phyloP scores from a whole-genome alignment of 1,140 invertebrate genomes.

The Lepidurus arcticus region DNA sequence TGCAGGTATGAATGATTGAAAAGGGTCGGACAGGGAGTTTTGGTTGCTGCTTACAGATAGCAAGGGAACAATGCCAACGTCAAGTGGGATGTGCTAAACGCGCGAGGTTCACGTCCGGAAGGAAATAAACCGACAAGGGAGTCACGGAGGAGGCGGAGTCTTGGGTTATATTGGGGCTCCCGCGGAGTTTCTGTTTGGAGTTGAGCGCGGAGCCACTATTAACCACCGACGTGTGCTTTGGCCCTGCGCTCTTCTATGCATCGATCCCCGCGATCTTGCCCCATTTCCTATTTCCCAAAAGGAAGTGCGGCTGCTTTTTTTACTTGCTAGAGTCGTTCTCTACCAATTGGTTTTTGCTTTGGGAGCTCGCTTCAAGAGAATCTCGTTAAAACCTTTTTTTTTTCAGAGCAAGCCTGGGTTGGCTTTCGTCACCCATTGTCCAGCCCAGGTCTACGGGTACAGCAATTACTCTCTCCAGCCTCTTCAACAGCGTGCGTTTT shows the following conservation, averaged over 20 bases:
- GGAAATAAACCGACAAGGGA: slow-evolving; percentile 17
- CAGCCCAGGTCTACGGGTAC: no score
- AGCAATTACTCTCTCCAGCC: no score
- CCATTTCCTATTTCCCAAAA: neutral
- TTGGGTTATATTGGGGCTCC: slow-evolving; percentile 1
- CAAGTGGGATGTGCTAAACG: slow-evolving; percentile 21
- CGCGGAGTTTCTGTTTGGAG: neutral
- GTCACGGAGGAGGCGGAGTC: neutral
- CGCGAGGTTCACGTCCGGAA: slow-evolving; percentile 16
- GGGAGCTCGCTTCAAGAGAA: neutral
- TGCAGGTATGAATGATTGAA: slow-evolving; percentile 11
- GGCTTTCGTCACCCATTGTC: no score
- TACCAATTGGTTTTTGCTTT: neutral
- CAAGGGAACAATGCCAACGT: neutral
- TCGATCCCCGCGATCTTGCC: slow-evolving; percentile 5
- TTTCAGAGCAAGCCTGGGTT: no score
- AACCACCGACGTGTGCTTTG: slow-evolving; percentile 16
- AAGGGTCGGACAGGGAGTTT: neutral
- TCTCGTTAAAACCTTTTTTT: neutral
- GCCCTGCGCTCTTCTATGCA: slow-evolving; percentile 11
- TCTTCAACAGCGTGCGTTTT: no score
- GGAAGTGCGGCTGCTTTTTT: neutral
- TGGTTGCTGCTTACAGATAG: slow-evolving; percentile 1
- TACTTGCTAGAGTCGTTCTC: neutral
- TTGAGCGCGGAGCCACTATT: slow-evolving; percentile 8